Conservation (phyloP, 2,888 invertebrate genomes). For the Hecatera dysodea region DNA sequence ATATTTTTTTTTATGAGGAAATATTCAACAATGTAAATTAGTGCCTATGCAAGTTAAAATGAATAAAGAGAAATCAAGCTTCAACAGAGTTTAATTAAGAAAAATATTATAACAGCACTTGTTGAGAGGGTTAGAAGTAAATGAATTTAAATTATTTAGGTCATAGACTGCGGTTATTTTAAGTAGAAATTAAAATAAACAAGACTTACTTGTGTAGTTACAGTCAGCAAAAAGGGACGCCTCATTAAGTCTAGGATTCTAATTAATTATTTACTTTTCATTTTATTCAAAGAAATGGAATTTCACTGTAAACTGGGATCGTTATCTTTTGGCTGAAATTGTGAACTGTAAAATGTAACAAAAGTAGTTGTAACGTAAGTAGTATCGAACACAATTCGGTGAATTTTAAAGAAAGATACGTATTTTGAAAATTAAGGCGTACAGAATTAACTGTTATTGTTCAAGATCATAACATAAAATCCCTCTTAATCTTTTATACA, state of each 20-base stretch:
- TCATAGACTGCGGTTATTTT: slow-evolving; percentile 11
- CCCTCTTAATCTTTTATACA: slow-evolving; percentile 45
- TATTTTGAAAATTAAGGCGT: background rate
- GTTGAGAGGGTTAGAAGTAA: slow-evolving; percentile 7
- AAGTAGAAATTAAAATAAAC: slow-evolving; percentile 42
- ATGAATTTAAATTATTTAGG: slow-evolving; percentile 16
- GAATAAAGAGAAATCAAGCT: background rate
- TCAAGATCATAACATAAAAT: slow-evolving; percentile 29
- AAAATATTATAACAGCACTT: slow-evolving; percentile 6
- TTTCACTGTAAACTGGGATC: slow-evolving; percentile 8
- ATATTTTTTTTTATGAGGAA: too few species aligned
- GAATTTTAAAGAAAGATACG: background rate
- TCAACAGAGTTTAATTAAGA: background rate
- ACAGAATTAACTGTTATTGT: background rate
- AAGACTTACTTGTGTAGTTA: slow-evolving; percentile 14
- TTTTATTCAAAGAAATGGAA: slow-evolving; percentile 33
- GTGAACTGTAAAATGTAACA: background rate
- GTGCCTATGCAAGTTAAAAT: too few species aligned
- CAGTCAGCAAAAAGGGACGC: slow-evolving; percentile 19
- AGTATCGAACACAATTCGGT: background rate
- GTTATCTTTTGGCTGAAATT: slow-evolving; percentile 5
- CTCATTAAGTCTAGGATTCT: slow-evolving; percentile 37
- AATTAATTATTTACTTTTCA: slow-evolving; percentile 48
- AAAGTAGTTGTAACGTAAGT: too few species aligned
- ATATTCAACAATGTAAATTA: too few species aligned